Conservation (phyloP, 2,797 vertebrate species). For the Geotria australis region DNA sequence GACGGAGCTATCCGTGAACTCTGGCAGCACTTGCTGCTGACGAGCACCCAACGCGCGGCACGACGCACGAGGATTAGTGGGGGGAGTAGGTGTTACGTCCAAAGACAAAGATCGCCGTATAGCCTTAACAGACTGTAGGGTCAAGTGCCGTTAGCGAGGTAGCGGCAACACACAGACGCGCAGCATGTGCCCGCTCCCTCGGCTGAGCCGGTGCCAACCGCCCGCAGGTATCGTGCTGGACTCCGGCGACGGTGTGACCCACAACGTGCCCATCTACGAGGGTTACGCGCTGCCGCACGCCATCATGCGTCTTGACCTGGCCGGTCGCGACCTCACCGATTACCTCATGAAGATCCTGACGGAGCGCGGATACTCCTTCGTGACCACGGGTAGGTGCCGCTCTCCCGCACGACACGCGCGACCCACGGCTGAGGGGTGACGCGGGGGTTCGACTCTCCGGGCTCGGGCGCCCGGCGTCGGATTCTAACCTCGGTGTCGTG, state of each 20-base stretch:
- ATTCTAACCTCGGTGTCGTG: background rate
- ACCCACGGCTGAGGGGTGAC: too few relatives aligned
- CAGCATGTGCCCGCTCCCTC: too few relatives aligned
- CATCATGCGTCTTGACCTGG: constrained; percentile 20
- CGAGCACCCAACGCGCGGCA: too few relatives aligned
- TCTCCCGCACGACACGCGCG: background rate
- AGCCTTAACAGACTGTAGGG: too few relatives aligned
- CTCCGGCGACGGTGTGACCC: constrained; percentile 21
- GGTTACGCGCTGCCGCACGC: constrained; percentile 20
- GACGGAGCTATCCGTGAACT: too few relatives aligned
- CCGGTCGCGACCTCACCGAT: constrained; percentile 19
- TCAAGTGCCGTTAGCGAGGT: too few relatives aligned
- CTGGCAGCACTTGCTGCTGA: too few relatives aligned
- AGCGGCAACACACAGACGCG: too few relatives aligned
- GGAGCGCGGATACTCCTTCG: constrained; percentile 19
- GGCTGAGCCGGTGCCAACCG: background rate
- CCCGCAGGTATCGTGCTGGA: constrained; percentile 16
- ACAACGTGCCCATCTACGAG: constrained; percentile 20
- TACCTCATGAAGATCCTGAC: constrained; percentile 25
- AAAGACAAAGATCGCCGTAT: too few relatives aligned
- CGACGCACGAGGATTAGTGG: too few relatives aligned
- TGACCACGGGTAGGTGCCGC: constrained; percentile 12
- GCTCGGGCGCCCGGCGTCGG: background rate
- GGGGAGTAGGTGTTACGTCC: too few relatives aligned
- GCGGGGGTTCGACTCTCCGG: too few relatives aligned